A percentile compares a stretch with the other conserved stretches of the same genome.
Evolutionary conservation across 1,140 invertebrate species (phyloP).

Genomic region (Dinothrombium tinctorium): DNA sequence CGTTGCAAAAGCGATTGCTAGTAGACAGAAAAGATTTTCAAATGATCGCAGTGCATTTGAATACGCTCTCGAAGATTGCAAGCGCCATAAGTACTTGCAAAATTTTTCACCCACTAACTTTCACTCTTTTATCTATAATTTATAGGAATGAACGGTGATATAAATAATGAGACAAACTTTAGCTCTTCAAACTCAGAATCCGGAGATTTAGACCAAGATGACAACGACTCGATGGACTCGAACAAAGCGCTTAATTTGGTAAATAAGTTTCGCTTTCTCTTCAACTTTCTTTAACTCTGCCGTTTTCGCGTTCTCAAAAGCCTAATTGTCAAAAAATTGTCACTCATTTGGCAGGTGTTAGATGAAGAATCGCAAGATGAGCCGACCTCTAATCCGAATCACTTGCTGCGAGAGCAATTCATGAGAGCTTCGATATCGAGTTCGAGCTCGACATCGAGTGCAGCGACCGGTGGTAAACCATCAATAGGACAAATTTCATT

Average conservation of each 20-base stretch:
- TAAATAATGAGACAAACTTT: slow-evolving; percentile 26
- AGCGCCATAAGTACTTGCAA: no score
- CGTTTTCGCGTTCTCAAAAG: no score
- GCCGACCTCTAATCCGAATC: not conserved
- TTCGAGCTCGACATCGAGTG: not conserved
- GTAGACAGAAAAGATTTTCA: no score
- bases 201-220: slow-evolving; percentile 25
- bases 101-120: not conserved
- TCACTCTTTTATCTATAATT: not conserved
- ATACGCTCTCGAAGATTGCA: no score
- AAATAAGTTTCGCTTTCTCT: slow-evolving; percentile 11
- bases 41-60: no score
- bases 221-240: slow-evolving; percentile 28
- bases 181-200: slow-evolving; percentile 26
- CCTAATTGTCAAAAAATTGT: not conserved
- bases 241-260: slow-evolving; percentile 31
- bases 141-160: slow-evolving; percentile 28
- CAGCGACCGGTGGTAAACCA: not conserved
- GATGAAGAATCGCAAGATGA: not conserved
- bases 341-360: not conserved
- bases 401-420: not conserved
- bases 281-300: not conserved
- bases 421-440: not conserved
- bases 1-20: no score
- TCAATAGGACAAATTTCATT: not conserved